Base-by-base conservation (phyloP, 2,797 vertebrate genomes). In the Gobio occitaniae region DNA sequence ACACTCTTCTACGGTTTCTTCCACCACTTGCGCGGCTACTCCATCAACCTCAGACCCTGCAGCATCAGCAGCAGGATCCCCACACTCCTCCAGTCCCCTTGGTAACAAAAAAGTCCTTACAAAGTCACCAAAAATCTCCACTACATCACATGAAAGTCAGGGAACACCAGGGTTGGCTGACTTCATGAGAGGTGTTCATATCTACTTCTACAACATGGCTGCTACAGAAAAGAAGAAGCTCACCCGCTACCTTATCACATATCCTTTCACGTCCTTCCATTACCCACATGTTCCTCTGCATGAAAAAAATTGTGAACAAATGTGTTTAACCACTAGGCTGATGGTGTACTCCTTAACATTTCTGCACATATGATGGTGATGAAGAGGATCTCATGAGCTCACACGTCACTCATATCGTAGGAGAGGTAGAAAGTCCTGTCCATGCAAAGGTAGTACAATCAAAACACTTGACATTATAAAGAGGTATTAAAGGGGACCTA, bases 381-480 rank as follows among this genome's bases (percentile, higher is more conserved):
- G 95, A 95, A 61, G 95, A 95, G 82, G 93, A 95, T 41, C 7
- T 93, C 61, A 94, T 96, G 94, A 93, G 93, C 86, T 61, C 89
- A 3, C 89, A 93, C n/a, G 94, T 96, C 86, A 96, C 96, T 13
- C 96, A 96, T 91, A 86, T 96, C 13, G 94, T 96, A 4, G 95
- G 94, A 10, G 93, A 94, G 83, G 90, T 94, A 86, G 94, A 95
- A 71, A 91, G 87, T 85, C 84, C 84, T 56, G n/a, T 93, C 81
- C 93, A 95, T 83, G 83, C 78, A 36, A 92, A 93, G 95, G 96
- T 96, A 72, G 68, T 17, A 54, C 15, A 17, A 15, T n/a, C 16
- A 41, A 63, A 71, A 32, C 13, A 65, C 3, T 59, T 48, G 29
- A 8, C 9, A 66, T 61, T 59, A 21, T 36, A 75, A 75, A 54